Evolutionary conservation across 2,888 invertebrate species (phyloP).

Genomic region (Selenia dentaria): DNA sequence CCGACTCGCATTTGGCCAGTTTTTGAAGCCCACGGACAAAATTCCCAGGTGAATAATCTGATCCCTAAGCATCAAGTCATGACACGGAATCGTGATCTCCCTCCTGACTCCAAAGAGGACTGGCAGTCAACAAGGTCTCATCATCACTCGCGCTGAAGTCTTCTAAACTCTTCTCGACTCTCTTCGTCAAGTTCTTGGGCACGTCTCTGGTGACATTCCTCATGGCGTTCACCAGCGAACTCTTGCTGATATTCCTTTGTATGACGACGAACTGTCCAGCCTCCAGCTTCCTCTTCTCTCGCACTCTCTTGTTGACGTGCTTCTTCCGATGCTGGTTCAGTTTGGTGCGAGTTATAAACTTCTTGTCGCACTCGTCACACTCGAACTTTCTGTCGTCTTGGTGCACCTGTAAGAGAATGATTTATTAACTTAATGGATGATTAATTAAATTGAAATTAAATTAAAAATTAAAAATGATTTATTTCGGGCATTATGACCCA

Average conservation of each 20-base stretch:
- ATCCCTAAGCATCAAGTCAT: no score
- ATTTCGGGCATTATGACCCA: no score
- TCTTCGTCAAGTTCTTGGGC: no score
- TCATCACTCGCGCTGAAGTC: background rate
- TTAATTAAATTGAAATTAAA: no score
- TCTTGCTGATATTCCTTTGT: background rate
- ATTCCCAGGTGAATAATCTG: no score
- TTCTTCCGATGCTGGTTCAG: constrained; percentile 4
- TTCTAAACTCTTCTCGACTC: no score
- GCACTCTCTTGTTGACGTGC: constrained; percentile 2
- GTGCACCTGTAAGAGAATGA: background rate
- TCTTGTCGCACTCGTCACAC: constrained; percentile 6
- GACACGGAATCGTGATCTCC: background rate
- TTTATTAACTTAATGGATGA: background rate
- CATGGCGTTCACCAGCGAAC: background rate
- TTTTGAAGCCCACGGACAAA: no score
- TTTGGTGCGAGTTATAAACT: constrained; percentile 10
- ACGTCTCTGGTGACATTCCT: no score
- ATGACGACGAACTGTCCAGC: background rate
- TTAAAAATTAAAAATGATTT: no score
- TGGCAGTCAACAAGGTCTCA: background rate
- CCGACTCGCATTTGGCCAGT: no score
- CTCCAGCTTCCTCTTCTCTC: background rate
- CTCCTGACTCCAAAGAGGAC: background rate
- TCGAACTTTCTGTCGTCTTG: constrained; percentile 1